Evolutionary conservation across 1,140 invertebrate species (phyloP).

Genomic region (Rhopalosiphum padi): DNA sequence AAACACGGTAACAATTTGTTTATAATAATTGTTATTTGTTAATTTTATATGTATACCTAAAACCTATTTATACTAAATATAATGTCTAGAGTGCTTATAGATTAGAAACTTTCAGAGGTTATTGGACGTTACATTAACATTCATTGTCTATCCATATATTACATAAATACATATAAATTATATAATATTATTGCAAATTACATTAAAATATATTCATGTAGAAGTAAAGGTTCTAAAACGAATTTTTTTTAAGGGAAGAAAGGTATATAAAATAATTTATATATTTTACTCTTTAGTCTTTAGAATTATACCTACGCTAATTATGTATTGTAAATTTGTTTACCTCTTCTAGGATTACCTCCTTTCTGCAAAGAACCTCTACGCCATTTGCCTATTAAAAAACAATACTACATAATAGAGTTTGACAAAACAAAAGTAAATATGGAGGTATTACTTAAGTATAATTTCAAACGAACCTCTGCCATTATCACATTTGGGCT

Average conservation of each 20-base stretch:
- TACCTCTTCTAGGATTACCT: conserved; percentile 60
- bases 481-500: conserved; percentile 72
- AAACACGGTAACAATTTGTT: background rate
- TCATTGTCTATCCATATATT: background rate
- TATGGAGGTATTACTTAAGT: background rate
- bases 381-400: conserved; percentile 59
- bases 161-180: background rate
- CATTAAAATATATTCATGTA: too few species aligned
- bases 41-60: background rate
- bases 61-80: background rate
- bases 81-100: background rate
- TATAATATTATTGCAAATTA: too few species aligned
- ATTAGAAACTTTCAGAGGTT: background rate
- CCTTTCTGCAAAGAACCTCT: conserved; percentile 57
- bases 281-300: background rate
- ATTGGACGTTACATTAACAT: background rate
- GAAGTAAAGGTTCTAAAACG: too few species aligned
- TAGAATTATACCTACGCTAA: background rate
- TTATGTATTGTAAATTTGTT: background rate
- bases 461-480: conserved; percentile 61
- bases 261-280: background rate
- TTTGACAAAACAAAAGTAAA: background rate
- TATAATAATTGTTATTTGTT: background rate
- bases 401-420: background rate
- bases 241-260: too few species aligned